Evolutionary conservation across 2,888 invertebrate genomes (phyloP).

Genomic region (Ophion obscuratus): DNA sequence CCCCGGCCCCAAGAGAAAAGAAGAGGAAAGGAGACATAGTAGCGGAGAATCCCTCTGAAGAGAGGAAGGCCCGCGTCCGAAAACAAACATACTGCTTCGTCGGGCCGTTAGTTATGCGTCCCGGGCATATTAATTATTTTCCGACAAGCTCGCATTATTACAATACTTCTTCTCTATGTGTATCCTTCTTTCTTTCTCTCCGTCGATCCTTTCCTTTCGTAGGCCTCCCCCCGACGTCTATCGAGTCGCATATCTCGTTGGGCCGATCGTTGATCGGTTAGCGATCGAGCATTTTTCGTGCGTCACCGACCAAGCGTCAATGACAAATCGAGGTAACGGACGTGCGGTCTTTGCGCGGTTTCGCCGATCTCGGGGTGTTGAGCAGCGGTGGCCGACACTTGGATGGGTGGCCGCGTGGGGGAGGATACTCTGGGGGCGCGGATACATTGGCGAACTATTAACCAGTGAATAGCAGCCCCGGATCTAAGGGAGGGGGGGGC

Average conservation of each 20-base stretch:
- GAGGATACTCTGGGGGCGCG: slow-evolving; percentile 2
- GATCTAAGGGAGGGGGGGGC: no score
- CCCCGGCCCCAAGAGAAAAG: slow-evolving; percentile 61
- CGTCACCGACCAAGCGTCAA: background rate
- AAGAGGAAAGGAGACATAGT: slow-evolving; percentile 30
- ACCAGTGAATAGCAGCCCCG: no score
- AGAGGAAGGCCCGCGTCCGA: slow-evolving; percentile 73
- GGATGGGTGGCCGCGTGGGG: background rate
- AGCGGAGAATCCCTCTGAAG: slow-evolving; percentile 52
- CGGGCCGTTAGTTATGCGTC: slow-evolving; percentile 82
- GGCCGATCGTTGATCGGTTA: background rate
- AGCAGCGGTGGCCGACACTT: background rate
- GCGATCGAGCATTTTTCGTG: background rate
- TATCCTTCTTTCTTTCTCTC: slow-evolving; percentile 31
- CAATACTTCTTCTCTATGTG: slow-evolving; percentile 52
- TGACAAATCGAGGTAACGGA: background rate
- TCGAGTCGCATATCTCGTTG: slow-evolving; percentile 27
- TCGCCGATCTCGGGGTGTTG: no score
- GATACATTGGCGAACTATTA: no score
- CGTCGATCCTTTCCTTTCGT: slow-evolving; percentile 33
- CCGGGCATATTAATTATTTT: slow-evolving; percentile 83
- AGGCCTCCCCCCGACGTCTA: slow-evolving; percentile 45
- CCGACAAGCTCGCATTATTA: slow-evolving; percentile 75
- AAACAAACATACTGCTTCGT: slow-evolving; percentile 82
- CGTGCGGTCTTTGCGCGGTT: background rate